Evolutionary conservation across 2,888 invertebrate genomes (phyloP).

Genomic region (Nasonia oneida): DNA sequence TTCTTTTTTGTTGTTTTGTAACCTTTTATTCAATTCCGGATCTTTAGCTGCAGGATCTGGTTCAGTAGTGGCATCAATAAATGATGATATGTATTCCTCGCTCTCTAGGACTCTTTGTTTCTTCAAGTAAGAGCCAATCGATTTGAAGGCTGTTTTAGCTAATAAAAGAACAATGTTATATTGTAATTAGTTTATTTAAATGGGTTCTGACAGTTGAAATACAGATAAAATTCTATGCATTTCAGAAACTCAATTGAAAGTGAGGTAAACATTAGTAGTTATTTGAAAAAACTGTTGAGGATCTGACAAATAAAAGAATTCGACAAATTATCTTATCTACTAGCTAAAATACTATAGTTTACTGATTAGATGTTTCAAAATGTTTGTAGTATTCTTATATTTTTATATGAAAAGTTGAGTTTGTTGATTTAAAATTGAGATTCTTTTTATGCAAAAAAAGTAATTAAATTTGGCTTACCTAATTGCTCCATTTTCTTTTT

Average conservation of each 20-base stretch:
- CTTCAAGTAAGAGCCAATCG: conserved; percentile 70
- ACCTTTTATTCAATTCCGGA: conserved; percentile 65
- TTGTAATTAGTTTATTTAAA: neutral
- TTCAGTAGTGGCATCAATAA: conserved; percentile 65
- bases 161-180: conserved; percentile 25
- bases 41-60: conserved; percentile 73
- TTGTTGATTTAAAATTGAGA: neutral
- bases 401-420: neutral
- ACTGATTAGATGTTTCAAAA: too few species aligned
- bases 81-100: conserved; percentile 74
- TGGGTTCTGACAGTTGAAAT: neutral
- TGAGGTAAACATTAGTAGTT: too few species aligned
- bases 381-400: neutral
- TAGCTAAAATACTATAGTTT: too few species aligned
- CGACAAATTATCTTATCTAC: neutral
- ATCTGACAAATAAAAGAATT: neutral
- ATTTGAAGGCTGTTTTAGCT: conserved; percentile 72
- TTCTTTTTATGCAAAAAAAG: neutral
- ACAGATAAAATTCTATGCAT: too few species aligned
- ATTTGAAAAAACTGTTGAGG: too few species aligned
- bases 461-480: conserved; percentile 67
- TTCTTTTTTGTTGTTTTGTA: conserved; percentile 66
- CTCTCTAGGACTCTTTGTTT: conserved; percentile 67
- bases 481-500: conserved; percentile 63
- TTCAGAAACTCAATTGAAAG: too few species aligned